These are phyloP conservation scores for Strix occidentalis DNA, from an alignment of 2,797 vertebrate species.

Conservation along the genomic window DNA sequence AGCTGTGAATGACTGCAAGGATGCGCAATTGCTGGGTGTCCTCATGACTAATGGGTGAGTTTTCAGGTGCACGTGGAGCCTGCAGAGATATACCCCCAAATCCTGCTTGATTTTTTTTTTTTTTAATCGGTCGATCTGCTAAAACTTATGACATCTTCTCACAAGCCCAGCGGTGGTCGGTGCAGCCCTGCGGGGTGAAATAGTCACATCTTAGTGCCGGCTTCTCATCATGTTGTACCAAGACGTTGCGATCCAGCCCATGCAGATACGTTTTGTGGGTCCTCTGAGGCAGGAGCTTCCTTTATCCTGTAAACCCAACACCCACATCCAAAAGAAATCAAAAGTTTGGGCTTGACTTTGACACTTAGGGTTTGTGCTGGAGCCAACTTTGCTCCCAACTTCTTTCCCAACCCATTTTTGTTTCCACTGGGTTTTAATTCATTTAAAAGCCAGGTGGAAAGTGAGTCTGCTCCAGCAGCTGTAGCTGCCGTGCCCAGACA, in stretches of 20 bases:
- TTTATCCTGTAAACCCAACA: not conserved
- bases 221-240: rapidly evolving
- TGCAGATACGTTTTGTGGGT: not conserved
- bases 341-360: not conserved
- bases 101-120: not conserved
- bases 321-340: not conserved
- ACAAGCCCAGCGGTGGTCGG: not conserved
- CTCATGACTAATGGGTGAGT: conserved; percentile 15
- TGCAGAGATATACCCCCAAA: not conserved
- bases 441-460: not conserved
- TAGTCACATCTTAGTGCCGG: rapidly evolving
- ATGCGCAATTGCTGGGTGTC: conserved; percentile 2
- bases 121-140: rapidly evolving
- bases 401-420: not conserved
- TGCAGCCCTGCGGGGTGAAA: not conserved
- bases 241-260: rapidly evolving
- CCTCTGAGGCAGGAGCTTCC: not conserved
- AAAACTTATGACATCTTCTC: rapidly evolving
- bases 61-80: conserved; percentile 32
- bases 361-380: not conserved
- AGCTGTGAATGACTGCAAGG: conserved; percentile 5
- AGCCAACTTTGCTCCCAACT: not conserved
- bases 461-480: not conserved
- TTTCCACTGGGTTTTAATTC: not conserved
- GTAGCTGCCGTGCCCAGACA: not conserved